These are phyloP conservation scores for Orthonychiurus folsomi DNA, from an alignment of 2,888 invertebrate genomes.

Conservation along the genomic window DNA sequence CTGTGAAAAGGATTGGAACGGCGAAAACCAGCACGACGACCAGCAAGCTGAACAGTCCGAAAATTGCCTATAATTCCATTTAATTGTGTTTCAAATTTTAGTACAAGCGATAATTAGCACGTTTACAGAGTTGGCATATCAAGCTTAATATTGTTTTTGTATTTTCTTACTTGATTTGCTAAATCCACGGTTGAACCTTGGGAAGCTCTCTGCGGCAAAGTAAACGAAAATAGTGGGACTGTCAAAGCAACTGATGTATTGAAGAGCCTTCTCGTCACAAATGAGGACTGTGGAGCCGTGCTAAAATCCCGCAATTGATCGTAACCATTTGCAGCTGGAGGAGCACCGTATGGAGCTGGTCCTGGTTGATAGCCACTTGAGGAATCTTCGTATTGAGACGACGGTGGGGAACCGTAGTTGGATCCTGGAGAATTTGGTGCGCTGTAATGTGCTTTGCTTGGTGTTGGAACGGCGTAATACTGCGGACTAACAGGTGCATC, in stretches of 20 bases:
- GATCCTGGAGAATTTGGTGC: not conserved
- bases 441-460: constrained; percentile 4
- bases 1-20: constrained; percentile 38
- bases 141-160: not conserved
- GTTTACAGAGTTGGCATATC: not conserved
- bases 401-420: not conserved
- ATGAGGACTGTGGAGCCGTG: constrained; percentile 19
- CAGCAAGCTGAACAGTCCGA: constrained; percentile 37
- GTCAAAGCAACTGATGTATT: constrained; percentile 35
- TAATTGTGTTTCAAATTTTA: constrained; percentile 2
- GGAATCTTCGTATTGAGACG: too few relatives aligned
- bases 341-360: constrained; percentile 12
- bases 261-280: constrained; percentile 32
- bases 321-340: constrained; percentile 12
- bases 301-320: constrained; percentile 22
- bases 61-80: constrained; percentile 30
- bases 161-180: constrained; percentile 30
- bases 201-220: constrained; percentile 29
- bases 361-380: not conserved
- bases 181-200: constrained; percentile 32
- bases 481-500: constrained; percentile 4
- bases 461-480: not conserved
- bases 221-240: constrained; percentile 30
- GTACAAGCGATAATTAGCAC: not conserved
- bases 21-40: constrained; percentile 36